Percentiles rank a stretch among this genome's conserved stretches.
Evolutionary conservation across 2,888 invertebrate species (phyloP).

Genomic region (Hetaerina titia): DNA sequence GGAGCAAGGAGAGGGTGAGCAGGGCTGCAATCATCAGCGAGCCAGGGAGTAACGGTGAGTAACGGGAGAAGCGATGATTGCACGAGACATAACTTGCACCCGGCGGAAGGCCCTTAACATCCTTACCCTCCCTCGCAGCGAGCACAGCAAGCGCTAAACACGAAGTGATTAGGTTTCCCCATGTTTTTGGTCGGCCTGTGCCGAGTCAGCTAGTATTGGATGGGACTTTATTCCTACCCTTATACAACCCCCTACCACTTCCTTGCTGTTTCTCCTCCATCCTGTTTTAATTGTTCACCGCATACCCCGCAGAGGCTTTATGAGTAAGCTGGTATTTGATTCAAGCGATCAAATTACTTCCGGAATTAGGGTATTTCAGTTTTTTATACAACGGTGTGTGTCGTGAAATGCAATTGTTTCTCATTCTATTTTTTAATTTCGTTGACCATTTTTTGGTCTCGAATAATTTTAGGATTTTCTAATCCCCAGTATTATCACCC

Average conservation of each 20-base stretch:
- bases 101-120: not conserved
- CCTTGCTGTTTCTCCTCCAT: not conserved
- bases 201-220: not conserved
- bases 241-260: not conserved
- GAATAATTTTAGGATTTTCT: too few species aligned
- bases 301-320: not conserved
- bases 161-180: constrained; percentile 26
- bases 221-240: not conserved
- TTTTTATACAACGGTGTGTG: not conserved
- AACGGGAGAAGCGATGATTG: not conserved
- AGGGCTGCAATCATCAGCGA: not conserved
- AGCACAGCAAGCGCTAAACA: constrained; percentile 1
- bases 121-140: not conserved
- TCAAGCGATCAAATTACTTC: not conserved
- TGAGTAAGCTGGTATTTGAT: not conserved
- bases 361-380: not conserved
- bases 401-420: not conserved
- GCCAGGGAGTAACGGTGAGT: not conserved
- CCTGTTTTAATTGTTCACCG: not conserved
- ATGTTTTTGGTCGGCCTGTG: not conserved
- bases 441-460: too few species aligned
- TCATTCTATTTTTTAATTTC: too few species aligned
- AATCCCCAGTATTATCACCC: too few species aligned
- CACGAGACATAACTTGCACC: constrained; percentile 35
- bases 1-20: not conserved